A percentile compares a stretch with the other conserved stretches of the same genome.
phyloP scores from a whole-genome alignment of 2,113 vertebrate species.

The Ctenomys sociabilis region DNA sequence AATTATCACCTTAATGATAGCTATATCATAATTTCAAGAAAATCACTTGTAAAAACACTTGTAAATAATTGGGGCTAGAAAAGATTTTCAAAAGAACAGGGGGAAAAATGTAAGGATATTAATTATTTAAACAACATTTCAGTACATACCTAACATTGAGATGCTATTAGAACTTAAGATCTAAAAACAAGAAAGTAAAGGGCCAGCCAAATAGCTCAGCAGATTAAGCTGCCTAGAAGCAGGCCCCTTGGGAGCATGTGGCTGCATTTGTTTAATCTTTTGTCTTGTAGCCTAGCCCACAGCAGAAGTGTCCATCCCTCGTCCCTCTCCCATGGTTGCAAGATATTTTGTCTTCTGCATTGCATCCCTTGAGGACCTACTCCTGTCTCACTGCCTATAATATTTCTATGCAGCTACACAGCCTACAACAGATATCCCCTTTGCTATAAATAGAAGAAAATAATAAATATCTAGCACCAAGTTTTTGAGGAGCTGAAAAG shows the following conservation, averaged over 20 bases:
- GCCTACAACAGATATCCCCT: too few relatives aligned
- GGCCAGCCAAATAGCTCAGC: too few relatives aligned
- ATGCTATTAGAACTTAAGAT: background rate
- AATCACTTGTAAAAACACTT: slow-evolving; percentile 13
- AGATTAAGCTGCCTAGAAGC: too few relatives aligned
- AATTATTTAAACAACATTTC: background rate
- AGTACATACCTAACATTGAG: background rate
- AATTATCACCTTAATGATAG: background rate
- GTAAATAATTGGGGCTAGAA: background rate
- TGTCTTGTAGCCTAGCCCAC: too few relatives aligned
- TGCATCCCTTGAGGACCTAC: too few relatives aligned
- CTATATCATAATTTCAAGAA: slow-evolving; percentile 14
- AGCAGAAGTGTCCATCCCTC: too few relatives aligned
- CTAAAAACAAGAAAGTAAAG: background rate
- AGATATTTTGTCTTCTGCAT: too few relatives aligned
- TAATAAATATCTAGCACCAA: background rate
- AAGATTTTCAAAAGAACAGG: background rate
- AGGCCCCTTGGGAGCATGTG: too few relatives aligned
- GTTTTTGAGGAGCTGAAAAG: background rate
- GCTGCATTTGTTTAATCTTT: too few relatives aligned
- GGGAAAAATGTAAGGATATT: background rate
- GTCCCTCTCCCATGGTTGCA: too few relatives aligned
- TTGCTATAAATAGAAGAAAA: background rate
- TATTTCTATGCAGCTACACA: too few relatives aligned
- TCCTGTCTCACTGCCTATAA: too few relatives aligned